These are phyloP conservation scores for Drosophila quinaria DNA, from an alignment of 2,888 invertebrate species.

Conservation along the genomic window DNA sequence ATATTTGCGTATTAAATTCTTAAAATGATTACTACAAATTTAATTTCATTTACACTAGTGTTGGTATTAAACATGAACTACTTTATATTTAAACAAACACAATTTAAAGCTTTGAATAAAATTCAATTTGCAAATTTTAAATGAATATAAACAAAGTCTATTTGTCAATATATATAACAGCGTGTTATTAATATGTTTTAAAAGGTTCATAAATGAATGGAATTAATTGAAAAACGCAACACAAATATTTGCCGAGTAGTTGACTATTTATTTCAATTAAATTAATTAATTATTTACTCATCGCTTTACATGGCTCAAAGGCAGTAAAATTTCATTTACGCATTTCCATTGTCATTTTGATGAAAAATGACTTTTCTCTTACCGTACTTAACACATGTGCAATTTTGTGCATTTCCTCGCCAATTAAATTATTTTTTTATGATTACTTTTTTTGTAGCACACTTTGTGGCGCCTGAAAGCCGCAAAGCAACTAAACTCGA, in stretches of 20 bases:
- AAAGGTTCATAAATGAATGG: slow-evolving; percentile 8
- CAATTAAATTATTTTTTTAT: slow-evolving; percentile 36
- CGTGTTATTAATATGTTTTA: slow-evolving; percentile 8
- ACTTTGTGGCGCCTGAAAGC: slow-evolving; percentile 31
- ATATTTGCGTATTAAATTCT: too few species aligned
- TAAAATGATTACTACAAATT: too few species aligned
- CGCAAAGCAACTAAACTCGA: slow-evolving; percentile 26
- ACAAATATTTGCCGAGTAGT: slow-evolving; percentile 41
- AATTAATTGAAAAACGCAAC: slow-evolving; percentile 18
- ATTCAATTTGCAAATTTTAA: not conserved
- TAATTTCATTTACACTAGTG: too few species aligned
- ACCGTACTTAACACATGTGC: not conserved
- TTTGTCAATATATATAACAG: not conserved
- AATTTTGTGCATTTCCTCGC: slow-evolving; percentile 10
- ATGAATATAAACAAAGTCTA: slow-evolving; percentile 1
- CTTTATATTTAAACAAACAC: too few species aligned
- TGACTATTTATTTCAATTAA: slow-evolving; percentile 32
- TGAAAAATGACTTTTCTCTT: not conserved
- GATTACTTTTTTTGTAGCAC: slow-evolving; percentile 24
- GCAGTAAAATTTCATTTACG: slow-evolving; percentile 10
- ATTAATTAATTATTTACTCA: slow-evolving; percentile 46
- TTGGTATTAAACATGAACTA: too few species aligned
- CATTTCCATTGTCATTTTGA: slow-evolving; percentile 2
- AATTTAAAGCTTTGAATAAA: not conserved
- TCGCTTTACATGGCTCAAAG: slow-evolving; percentile 2